phyloP scores from a whole-genome alignment of 2,888 invertebrate genomes.

The Mactromeris polynyma region DNA sequence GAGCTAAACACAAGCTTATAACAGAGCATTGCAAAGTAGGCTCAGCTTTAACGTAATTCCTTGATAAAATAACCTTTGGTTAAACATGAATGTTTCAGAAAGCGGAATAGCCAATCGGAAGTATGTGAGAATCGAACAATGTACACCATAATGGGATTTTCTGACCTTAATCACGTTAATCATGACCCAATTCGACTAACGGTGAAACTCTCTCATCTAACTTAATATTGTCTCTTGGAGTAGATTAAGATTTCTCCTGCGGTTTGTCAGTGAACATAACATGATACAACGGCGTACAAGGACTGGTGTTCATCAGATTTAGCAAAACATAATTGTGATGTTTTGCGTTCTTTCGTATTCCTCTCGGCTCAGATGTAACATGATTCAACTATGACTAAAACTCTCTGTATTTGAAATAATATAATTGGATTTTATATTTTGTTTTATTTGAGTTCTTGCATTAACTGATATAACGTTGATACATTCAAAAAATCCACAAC shows the following conservation, averaged over 20 bases:
- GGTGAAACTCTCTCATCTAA: neutral
- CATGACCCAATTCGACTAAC: neutral
- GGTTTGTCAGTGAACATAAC: neutral
- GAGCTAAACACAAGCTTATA: too few relatives aligned
- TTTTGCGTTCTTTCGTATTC: too few relatives aligned
- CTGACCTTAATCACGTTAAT: slow-evolving; percentile 4
- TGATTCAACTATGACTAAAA: too few relatives aligned
- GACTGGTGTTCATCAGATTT: neutral
- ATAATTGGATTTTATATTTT: neutral
- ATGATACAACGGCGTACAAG: neutral
- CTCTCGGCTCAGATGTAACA: too few relatives aligned
- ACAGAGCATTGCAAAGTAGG: too few relatives aligned
- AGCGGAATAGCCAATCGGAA: neutral
- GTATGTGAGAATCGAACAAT: neutral
- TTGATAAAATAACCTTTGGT: too few relatives aligned
- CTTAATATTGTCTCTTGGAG: neutral
- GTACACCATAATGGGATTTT: neutral
- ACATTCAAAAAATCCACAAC: neutral
- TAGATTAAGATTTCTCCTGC: neutral
- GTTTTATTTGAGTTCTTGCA: neutral
- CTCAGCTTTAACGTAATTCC: too few relatives aligned
- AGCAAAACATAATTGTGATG: neutral
- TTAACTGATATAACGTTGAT: neutral
- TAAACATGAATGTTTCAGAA: too few relatives aligned
- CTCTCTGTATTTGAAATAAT: too few relatives aligned